These are phyloP conservation scores for Pseudopodoces humilis DNA, from an alignment of 2,113 vertebrate species.

Conservation along the genomic window DNA sequence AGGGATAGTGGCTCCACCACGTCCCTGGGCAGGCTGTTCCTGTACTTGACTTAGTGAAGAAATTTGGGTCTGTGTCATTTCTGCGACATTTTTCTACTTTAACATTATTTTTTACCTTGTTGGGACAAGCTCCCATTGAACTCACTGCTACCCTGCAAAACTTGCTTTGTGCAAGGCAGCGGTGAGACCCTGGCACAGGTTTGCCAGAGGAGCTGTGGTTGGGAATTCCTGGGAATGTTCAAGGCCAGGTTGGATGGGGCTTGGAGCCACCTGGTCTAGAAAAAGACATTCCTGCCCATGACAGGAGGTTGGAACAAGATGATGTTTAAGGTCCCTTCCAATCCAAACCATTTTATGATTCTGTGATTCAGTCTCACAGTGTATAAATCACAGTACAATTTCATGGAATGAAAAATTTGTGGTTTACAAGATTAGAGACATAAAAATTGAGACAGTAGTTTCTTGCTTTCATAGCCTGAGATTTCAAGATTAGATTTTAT, in stretches of 20 bases:
- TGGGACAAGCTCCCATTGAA: background rate
- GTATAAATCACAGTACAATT: background rate
- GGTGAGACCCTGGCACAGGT: background rate
- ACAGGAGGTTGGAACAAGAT: background rate
- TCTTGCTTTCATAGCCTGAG: background rate
- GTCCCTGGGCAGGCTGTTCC: background rate
- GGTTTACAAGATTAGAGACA: background rate
- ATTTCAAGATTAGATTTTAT: background rate
- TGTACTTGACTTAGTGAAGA: background rate
- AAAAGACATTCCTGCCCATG: background rate
- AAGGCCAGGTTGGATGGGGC: background rate
- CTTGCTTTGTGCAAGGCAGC: background rate
- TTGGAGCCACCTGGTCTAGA: background rate
- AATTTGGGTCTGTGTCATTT: background rate
- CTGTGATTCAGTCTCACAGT: background rate
- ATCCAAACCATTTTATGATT: background rate
- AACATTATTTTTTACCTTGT: background rate
- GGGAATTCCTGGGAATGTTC: background rate
- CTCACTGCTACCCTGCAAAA: background rate
- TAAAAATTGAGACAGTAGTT: background rate
- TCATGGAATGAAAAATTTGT: background rate
- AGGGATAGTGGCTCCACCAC: background rate
- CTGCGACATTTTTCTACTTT: background rate
- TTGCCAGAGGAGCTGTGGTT: background rate
- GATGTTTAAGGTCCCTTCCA: background rate